These are phyloP conservation scores for Tetramorium simillimum DNA, from an alignment of 1,140 invertebrate species.

Conservation along the genomic window DNA sequence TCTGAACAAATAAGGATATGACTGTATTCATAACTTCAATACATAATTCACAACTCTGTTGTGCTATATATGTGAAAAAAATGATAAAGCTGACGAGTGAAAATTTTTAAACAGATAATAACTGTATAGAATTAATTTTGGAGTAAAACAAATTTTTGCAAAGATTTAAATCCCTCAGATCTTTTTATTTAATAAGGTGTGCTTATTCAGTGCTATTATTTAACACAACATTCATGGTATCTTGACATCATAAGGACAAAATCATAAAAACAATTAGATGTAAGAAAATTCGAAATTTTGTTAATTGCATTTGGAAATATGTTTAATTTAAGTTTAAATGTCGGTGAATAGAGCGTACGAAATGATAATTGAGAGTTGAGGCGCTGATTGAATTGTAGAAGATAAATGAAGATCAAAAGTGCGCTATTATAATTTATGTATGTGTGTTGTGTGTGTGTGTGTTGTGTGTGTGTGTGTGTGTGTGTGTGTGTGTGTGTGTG, in stretches of 20 bases:
- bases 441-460: no score
- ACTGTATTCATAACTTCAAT: constrained; percentile 16
- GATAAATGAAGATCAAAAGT: not conserved
- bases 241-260: not conserved
- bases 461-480: no score
- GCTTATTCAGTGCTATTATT: not conserved
- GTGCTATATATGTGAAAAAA: not conserved
- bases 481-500: no score
- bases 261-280: not conserved
- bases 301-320: not conserved
- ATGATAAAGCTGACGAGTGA: not conserved
- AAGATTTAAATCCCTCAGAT: not conserved
- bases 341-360: not conserved
- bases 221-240: not conserved
- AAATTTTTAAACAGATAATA: not conserved
- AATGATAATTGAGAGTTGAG: not conserved
- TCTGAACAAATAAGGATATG: no score
- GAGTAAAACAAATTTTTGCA: not conserved
- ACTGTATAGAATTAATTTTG: not conserved
- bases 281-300: not conserved
- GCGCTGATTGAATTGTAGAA: not conserved
- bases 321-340: not conserved
- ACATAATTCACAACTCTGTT: not conserved
- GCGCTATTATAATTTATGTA: constrained; percentile 9
- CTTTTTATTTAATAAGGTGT: not conserved